Evolutionary conservation across 2,888 invertebrate genomes (phyloP), one percentile per base, ranked within the genome.

Genomic region (Rhingia rostrata): DNA sequence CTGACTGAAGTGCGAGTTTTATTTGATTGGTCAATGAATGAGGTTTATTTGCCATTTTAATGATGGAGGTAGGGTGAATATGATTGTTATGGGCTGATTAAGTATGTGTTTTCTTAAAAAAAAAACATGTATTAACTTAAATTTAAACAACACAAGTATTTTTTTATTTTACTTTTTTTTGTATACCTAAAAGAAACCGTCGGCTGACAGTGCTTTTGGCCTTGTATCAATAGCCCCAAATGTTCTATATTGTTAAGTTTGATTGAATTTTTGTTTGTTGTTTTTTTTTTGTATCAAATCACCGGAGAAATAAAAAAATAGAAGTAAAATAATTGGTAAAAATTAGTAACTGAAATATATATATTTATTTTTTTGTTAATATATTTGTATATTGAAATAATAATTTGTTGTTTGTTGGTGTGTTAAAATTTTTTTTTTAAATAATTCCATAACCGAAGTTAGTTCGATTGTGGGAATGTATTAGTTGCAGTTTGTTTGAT

Each of bases 111-210:
- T 58, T 43, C 49, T 60, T 63, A 54, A 49, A 73, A 60, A n/a
- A 22, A 22, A 60, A 79, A 84, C 84, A 79, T 74, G 74, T 75
- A 74, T 69, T 53, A 79, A 86, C 45, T 60, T 67, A 51, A 61
- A 53, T 66, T 63, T 64, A 83, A 80, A 64, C 61, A 84, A 85
- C 60, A 61, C 64, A 70, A 73, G 49, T 61, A 58, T 67, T 75
- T 56, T 67, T 66, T 74, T 56, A 45, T 81, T 60, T 51, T 67
- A 54, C 22, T 33, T 63, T 70, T 49, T 73, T 30, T 78, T 86
- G 87, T 88, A 89, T 89, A 90, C 88, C 90, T 91, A 91, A 91
- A 90, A 91, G 90, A 90, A 91, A 90, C 90, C 91, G 90, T 91
- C 91, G 88, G 89, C 90, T 88, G 89, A 89, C 89, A 91, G 89